Percentiles rank a stretch among this genome's conserved stretches.
These are phyloP conservation scores for Eupithecia pulchellata DNA, from an alignment of 2,888 invertebrate species.

Conservation along the genomic window DNA sequence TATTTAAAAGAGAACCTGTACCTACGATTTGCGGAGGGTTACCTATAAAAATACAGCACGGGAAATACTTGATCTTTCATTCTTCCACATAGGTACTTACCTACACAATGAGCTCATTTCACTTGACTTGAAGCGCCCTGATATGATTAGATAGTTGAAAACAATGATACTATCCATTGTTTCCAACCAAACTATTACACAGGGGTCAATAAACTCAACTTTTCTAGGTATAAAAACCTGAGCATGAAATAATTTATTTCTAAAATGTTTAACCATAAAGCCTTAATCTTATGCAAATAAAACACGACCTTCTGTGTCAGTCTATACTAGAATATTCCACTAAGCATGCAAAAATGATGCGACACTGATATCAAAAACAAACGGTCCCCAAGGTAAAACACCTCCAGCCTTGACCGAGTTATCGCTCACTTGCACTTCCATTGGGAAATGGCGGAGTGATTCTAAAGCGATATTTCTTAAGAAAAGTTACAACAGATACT, in stretches of 20 bases:
- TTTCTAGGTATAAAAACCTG: not conserved
- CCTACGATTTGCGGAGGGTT: not conserved
- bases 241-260: not conserved
- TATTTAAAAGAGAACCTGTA: no score
- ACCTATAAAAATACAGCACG: not conserved
- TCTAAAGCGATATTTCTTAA: slow-evolving; percentile 82
- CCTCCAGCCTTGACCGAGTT: slow-evolving; percentile 77
- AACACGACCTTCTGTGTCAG: slow-evolving; percentile 8
- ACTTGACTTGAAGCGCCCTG: slow-evolving; percentile 22
- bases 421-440: slow-evolving; percentile 78
- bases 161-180: slow-evolving; percentile 12
- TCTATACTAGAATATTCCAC: slow-evolving; percentile 13
- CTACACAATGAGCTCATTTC: not conserved
- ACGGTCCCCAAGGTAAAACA: slow-evolving; percentile 65
- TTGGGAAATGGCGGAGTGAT: slow-evolving; percentile 69
- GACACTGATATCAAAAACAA: slow-evolving; percentile 47
- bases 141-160: slow-evolving; percentile 10
- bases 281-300: not conserved
- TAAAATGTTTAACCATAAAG: not conserved
- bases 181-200: not conserved
- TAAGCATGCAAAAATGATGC: slow-evolving; percentile 15
- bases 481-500: slow-evolving; percentile 61
- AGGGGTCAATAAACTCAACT: not conserved
- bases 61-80: no score
- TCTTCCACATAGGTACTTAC: no score